Evolutionary conservation across 2,888 invertebrate genomes (phyloP), one percentile per base, ranked within the genome.

Genomic region (Notocelia uddmanniana): DNA sequence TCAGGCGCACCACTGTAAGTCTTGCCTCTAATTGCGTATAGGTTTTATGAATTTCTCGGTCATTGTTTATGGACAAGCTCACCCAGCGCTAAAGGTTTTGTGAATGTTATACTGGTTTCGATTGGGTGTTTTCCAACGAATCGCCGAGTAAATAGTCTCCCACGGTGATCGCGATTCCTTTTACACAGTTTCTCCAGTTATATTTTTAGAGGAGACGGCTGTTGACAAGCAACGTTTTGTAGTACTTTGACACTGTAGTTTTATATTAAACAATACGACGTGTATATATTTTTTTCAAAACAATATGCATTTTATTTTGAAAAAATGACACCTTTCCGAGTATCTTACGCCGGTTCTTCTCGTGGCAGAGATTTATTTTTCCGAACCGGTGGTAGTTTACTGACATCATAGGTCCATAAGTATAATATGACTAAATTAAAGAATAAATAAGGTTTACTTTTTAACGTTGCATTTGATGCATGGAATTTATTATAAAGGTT

Each of bases 101-200:
- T 41, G 41, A 41, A n/a, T 41, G 41, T 15, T 41, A 6, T 41
- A 41, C 41, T 41, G 41, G 11, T 52, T 50, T 37, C 41, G 62
- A 45, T 69, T 69, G 68, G 68, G 60, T 60, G 60, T 54, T 69
- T 69, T 69, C 68, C 68, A 69, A 60, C 68, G 5, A 41, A 13
- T 1, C 50, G 50, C 19, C 18, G 10, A 26, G 41, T 52, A 60
- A 31, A 31, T 23, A 18, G 45, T 5, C 18, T 26, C 45, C 57
- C 31, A 69, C 60, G 54, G 31, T 37, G 26, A 34, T 21, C 34
- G 45, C 57, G 18, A 18, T 6, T 23, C 21, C 19, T 5, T n/a
- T 3, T 58, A 45, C 15, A 48, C 34, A 11, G 23, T 21, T 58
- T 31, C 15, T 45, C 41, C 13, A 50, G 37, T 18, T 18, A 19